Conservation (phyloP, 2,797 vertebrate genomes). For the Rhadinocentrus ornatus region DNA sequence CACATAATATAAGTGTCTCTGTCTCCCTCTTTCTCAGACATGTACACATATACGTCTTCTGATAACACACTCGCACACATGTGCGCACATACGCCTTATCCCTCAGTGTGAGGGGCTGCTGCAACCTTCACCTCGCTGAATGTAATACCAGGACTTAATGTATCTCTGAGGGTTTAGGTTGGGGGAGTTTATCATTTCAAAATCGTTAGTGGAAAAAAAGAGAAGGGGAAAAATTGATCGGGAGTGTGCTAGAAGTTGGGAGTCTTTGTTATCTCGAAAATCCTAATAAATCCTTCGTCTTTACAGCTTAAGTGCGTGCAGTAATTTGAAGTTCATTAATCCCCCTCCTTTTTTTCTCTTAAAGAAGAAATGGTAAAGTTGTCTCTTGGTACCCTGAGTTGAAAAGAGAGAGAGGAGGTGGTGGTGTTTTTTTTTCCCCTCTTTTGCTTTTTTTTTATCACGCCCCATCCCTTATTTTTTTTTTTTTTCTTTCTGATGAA, state of each 20-base stretch:
- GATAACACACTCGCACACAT: constrained; percentile 54
- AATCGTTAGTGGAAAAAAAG: constrained; percentile 92
- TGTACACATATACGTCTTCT: constrained; percentile 57
- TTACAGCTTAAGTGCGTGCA: constrained; percentile 97
- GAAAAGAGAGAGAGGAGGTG: constrained; percentile 89
- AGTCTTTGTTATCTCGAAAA: constrained; percentile 99
- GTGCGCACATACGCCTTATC: constrained; percentile 71
- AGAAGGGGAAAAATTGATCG: constrained; percentile 91
- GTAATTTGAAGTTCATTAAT: constrained; percentile 99
- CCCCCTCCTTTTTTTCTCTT: constrained; percentile 88
- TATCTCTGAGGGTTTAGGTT: constrained; percentile 88
- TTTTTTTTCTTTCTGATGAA: constrained; percentile 81
- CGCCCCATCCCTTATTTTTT: constrained; percentile 66
- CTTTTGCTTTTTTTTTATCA: constrained; percentile 69
- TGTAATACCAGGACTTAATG: constrained; percentile 89
- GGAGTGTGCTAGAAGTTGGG: constrained; percentile 98
- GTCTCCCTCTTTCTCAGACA: constrained; percentile 48
- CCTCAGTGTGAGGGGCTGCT: constrained; percentile 82
- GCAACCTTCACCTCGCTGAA: constrained; percentile 87
- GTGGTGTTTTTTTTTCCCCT: constrained; percentile 64
- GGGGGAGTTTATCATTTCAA: constrained; percentile 93
- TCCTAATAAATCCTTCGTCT: constrained; percentile 99
- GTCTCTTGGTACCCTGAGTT: constrained; percentile 90
- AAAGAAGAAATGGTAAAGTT: constrained; percentile 94
- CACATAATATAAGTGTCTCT: constrained; percentile 50